These are phyloP conservation scores for Lepidocolaptes lacrymiger DNA, from an alignment of 2,797 vertebrate genomes.

Conservation along the genomic window DNA sequence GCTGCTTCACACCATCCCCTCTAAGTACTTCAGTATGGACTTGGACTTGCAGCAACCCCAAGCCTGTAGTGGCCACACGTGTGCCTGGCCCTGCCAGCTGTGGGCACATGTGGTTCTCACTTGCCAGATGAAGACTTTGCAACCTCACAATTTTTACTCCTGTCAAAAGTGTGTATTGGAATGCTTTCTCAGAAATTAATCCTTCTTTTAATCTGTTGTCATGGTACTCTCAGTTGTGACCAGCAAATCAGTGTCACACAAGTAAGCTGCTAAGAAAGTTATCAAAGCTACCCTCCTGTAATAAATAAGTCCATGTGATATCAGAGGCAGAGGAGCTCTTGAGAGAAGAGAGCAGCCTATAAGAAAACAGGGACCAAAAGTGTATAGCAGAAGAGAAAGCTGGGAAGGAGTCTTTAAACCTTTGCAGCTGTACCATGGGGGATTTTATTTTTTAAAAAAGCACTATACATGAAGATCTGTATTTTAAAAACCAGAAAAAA, in stretches of 20 bases:
- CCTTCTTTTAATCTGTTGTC: not conserved
- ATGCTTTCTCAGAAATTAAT: not conserved
- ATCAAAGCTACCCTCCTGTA: not conserved
- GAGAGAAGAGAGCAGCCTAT: not conserved
- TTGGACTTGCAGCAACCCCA: not conserved
- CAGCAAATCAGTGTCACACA: rapidly evolving
- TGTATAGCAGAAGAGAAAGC: not conserved
- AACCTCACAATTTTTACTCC: not conserved
- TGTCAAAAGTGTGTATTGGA: not conserved
- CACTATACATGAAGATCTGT: not conserved
- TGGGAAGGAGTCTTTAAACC: not conserved
- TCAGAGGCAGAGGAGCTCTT: not conserved
- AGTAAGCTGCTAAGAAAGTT: not conserved
- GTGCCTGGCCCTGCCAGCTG: not conserved
- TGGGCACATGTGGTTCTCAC: rapidly evolving
- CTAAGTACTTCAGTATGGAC: not conserved
- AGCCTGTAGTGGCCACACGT: rapidly evolving
- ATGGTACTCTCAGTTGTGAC: not conserved
- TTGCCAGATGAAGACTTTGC: not conserved
- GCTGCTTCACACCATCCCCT: not conserved
- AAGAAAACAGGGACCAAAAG: not conserved
- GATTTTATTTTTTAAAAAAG: not conserved
- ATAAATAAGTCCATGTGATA: not conserved
- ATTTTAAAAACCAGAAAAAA: not conserved
- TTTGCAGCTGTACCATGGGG: not conserved